Percentiles rank a stretch among this genome's conserved stretches.
phyloP scores from a whole-genome alignment of 1,140 invertebrate species.

The Paraescarpia echinospica region DNA sequence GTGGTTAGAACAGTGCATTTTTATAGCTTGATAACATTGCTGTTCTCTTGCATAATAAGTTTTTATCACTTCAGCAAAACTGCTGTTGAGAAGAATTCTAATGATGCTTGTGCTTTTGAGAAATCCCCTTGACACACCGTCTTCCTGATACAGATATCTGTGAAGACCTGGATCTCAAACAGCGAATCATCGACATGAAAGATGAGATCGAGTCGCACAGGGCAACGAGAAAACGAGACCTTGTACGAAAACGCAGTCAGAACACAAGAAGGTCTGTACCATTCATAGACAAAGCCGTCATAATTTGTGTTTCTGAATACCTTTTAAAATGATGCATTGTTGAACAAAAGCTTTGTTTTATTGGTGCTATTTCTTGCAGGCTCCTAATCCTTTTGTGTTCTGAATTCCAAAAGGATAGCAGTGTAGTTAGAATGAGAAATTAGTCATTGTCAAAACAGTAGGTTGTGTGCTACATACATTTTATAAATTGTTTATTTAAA shows the following conservation, averaged over 20 bases:
- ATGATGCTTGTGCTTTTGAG: background rate
- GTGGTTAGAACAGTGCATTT: background rate
- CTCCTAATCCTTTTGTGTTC: background rate
- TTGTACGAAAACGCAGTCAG: slow-evolving; percentile 49
- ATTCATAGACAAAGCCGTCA: background rate
- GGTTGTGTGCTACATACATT: background rate
- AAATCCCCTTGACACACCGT: background rate
- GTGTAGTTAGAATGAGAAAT: background rate
- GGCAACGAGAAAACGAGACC: slow-evolving; percentile 43
- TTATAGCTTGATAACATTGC: background rate
- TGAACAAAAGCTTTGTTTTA: background rate
- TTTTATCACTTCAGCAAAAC: background rate
- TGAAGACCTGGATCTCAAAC: slow-evolving; percentile 90
- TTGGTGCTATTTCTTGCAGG: background rate
- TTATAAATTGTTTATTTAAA: background rate
- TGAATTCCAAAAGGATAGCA: too few species aligned
- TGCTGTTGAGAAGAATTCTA: background rate
- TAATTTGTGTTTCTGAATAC: background rate
- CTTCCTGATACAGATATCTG: slow-evolving; percentile 76
- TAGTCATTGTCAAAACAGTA: background rate
- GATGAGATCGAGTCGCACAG: slow-evolving; percentile 82
- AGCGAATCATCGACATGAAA: slow-evolving; percentile 83
- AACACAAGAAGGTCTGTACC: slow-evolving; percentile 54
- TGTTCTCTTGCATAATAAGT: background rate
- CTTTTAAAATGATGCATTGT: background rate